Percentiles rank a stretch among this genome's conserved stretches.
phyloP scores from a whole-genome alignment of 2,113 vertebrate genomes.

The Phyllopteryx taeniolatus region DNA sequence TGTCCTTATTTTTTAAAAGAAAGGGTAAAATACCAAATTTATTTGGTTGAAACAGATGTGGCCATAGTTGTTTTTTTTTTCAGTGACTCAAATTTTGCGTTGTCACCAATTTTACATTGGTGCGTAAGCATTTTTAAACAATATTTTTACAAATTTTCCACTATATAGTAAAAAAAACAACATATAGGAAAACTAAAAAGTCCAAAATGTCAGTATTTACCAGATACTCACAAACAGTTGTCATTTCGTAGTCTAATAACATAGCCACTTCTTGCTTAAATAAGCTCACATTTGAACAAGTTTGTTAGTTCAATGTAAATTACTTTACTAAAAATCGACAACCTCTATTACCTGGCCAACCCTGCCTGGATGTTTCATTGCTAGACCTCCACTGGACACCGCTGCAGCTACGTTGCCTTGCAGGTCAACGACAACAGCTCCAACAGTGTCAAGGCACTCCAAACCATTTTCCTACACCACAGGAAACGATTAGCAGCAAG shows the following conservation, averaged over 20 bases:
- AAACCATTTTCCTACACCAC: slow-evolving; percentile 83
- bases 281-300: too few species aligned
- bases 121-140: too few species aligned
- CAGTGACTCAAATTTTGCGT: background rate
- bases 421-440: slow-evolving; percentile 93
- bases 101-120: background rate
- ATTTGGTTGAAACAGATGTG: background rate
- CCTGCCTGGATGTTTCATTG: slow-evolving; percentile 96
- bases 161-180: background rate
- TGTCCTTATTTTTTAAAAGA: background rate
- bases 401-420: slow-evolving; percentile 97
- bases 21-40: background rate
- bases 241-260: too few species aligned
- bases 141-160: background rate
- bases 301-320: too few species aligned
- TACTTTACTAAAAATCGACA: background rate
- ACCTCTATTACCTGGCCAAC: slow-evolving; percentile 84
- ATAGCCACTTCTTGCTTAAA: too few species aligned
- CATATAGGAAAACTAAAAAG: background rate
- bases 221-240: background rate
- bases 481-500: slow-evolving; percentile 1
- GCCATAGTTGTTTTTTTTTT: background rate
- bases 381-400: slow-evolving; percentile 96
- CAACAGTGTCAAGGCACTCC: slow-evolving; percentile 91
- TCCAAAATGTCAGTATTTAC: background rate